Evolutionary conservation across 1,140 invertebrate genomes (phyloP).

Genomic region (Formica selysi): DNA sequence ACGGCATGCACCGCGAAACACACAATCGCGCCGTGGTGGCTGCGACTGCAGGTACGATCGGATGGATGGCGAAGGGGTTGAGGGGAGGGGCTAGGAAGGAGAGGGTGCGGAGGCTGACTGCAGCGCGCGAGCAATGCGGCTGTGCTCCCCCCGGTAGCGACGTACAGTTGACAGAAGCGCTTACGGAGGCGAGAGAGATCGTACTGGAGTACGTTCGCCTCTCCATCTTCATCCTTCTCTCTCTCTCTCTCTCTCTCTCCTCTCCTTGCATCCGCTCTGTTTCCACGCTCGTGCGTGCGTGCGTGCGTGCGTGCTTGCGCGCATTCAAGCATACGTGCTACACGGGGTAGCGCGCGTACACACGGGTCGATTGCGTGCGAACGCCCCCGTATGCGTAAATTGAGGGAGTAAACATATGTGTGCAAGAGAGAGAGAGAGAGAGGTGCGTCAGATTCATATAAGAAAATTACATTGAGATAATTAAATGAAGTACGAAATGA

Average conservation of each 20-base stretch:
- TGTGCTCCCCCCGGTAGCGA: constrained; percentile 70
- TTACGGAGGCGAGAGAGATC: constrained; percentile 75
- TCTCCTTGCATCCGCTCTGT: constrained; percentile 12
- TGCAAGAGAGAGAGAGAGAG: too few relatives aligned
- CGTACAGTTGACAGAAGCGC: constrained; percentile 75
- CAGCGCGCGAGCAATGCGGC: constrained; percentile 76
- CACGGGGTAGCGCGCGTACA: constrained; percentile 7
- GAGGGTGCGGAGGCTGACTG: constrained; percentile 57
- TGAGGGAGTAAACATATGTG: constrained; percentile 32
- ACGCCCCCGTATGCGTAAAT: constrained; percentile 58
- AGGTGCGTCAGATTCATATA: constrained; percentile 30
- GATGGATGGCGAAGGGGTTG: constrained; percentile 33
- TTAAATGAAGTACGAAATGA: background rate
- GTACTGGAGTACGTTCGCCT: constrained; percentile 46
- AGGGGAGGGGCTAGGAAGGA: constrained; percentile 23
- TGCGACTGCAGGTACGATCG: constrained; percentile 65
- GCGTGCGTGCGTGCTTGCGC: constrained; percentile 41
- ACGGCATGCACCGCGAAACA: constrained; percentile 75
- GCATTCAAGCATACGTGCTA: constrained; percentile 49
- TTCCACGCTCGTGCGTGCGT: constrained; percentile 34
- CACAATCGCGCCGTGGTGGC: constrained; percentile 70
- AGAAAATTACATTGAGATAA: constrained; percentile 32
- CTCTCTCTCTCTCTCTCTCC: background rate
- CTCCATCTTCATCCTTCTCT: constrained; percentile 26
- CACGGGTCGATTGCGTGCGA: constrained; percentile 58